Percentiles rank a stretch among this genome's conserved stretches.
Conservation (phyloP, 2,113 vertebrate genomes). For the Vicugna pacos region DNA sequence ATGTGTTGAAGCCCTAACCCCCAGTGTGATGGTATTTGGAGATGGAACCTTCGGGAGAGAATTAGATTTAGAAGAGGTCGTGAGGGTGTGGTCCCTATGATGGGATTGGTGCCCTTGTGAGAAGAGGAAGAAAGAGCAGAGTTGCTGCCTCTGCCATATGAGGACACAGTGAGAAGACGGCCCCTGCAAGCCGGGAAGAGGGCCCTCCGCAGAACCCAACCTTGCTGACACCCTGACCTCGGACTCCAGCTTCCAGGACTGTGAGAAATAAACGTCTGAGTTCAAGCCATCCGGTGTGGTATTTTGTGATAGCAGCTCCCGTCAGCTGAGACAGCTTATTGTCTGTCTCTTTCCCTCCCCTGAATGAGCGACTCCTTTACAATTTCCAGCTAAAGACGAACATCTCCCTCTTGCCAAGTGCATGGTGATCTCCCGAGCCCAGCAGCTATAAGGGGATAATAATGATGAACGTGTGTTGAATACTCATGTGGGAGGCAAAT, state of each 20-base stretch:
- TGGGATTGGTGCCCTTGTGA: background rate
- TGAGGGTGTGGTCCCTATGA: background rate
- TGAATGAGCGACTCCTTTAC: background rate
- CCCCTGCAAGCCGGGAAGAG: background rate
- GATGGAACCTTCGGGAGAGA: background rate
- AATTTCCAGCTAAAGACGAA: background rate
- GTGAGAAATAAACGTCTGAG: background rate
- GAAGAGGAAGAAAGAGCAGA: background rate
- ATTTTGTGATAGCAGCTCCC: background rate
- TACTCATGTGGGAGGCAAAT: background rate
- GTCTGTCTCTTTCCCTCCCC: background rate
- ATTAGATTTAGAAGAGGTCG: background rate
- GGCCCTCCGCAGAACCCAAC: background rate
- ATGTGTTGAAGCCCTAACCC: background rate
- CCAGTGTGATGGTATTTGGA: background rate
- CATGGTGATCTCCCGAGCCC: background rate
- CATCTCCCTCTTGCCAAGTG: background rate
- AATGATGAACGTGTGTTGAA: background rate
- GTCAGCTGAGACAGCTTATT: background rate
- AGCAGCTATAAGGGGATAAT: background rate
- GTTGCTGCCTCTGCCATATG: background rate
- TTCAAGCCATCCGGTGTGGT: background rate
- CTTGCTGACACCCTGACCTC: too few relatives aligned
- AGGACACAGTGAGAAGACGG: background rate
- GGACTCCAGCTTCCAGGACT: background rate